Percentiles rank a stretch among this genome's conserved stretches.
phyloP scores from a whole-genome alignment of 2,113 vertebrate genomes.

The Scalopus aquaticus region DNA sequence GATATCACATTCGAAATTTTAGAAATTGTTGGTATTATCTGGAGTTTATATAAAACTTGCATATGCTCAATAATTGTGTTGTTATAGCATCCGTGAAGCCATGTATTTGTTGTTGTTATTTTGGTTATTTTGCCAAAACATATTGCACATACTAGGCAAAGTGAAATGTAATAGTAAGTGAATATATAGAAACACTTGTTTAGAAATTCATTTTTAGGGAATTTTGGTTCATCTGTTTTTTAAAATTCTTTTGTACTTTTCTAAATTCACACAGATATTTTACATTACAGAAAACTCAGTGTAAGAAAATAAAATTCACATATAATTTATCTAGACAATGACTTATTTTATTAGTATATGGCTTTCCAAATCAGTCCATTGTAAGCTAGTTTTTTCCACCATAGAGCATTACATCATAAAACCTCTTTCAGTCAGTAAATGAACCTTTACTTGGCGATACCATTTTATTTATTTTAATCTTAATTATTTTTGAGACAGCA shows the following conservation, averaged over 20 bases:
- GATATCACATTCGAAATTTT: not conserved
- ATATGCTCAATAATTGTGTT: not conserved
- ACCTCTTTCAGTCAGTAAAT: not conserved
- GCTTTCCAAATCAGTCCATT: not conserved
- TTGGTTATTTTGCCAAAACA: not conserved
- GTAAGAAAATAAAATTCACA: constrained; percentile 10
- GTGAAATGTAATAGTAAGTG: not conserved
- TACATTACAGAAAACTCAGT: not conserved
- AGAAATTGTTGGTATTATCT: not conserved
- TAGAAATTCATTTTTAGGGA: constrained; percentile 16
- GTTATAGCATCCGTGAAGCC: not conserved
- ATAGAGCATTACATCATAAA: not conserved
- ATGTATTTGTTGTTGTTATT: not conserved
- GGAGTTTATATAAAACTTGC: not conserved
- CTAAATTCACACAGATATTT: not conserved
- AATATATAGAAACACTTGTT: not conserved
- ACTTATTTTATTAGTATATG: not conserved
- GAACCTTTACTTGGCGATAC: not conserved
- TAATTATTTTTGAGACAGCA: too few species aligned
- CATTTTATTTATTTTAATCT: not conserved
- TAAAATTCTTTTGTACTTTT: not conserved
- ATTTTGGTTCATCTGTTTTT: not conserved
- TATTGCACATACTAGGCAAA: not conserved
- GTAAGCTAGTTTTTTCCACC: not conserved
- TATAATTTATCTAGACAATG: not conserved